phyloP scores from a whole-genome alignment of 2,888 invertebrate genomes.

The Hemithea aestivaria region DNA sequence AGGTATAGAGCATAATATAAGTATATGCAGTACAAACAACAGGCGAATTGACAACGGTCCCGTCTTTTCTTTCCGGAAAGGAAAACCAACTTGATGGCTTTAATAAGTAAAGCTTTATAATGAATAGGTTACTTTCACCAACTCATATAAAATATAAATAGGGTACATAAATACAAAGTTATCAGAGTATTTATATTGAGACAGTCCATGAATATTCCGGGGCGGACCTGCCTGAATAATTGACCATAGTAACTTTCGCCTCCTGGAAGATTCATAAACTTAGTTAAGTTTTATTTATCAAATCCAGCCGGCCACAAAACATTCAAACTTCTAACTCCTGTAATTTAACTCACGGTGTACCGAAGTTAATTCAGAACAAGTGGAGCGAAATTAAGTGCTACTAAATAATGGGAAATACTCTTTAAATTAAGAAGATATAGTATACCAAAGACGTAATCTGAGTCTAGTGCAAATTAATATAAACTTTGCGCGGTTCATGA shows the following conservation, averaged over 20 bases:
- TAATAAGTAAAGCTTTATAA: too few relatives aligned
- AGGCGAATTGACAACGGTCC: too few relatives aligned
- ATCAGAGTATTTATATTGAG: conserved; percentile 1
- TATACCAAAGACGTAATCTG: conserved; percentile 25
- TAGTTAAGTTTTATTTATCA: conserved; percentile 31
- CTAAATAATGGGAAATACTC: conserved; percentile 30
- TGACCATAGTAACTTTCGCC: conserved; percentile 18
- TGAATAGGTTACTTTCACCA: too few relatives aligned
- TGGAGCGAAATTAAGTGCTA: conserved; percentile 31
- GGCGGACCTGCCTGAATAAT: conserved; percentile 12
- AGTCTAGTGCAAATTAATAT: conserved; percentile 23
- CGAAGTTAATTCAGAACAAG: conserved; percentile 31
- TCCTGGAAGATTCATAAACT: conserved; percentile 29
- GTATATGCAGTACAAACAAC: too few relatives aligned
- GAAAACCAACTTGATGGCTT: too few relatives aligned
- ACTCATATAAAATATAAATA: too few relatives aligned
- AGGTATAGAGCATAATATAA: too few relatives aligned
- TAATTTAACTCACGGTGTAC: conserved; percentile 30
- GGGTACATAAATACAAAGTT: too few relatives aligned
- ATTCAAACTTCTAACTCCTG: conserved; percentile 27
- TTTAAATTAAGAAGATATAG: conserved; percentile 29
- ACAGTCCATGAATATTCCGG: conserved; percentile 17
- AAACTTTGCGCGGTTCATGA: conserved; percentile 21
- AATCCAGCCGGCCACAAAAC: conserved; percentile 23
- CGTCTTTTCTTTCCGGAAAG: too few relatives aligned